Evolutionary conservation across 2,113 vertebrate species (phyloP).

Genomic region (Nycticebus coucang): DNA sequence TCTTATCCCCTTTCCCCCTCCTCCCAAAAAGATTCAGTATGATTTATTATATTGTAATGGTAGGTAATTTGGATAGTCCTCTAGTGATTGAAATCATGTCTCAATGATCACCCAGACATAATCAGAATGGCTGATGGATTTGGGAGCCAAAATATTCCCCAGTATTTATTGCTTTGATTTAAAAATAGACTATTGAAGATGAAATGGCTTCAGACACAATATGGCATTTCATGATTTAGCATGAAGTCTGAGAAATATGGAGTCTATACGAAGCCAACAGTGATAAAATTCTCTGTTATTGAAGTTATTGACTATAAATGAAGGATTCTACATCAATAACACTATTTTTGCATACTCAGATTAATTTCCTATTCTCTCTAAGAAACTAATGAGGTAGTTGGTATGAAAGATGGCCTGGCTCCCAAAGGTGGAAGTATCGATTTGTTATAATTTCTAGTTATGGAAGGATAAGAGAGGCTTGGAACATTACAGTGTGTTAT

Average conservation of each 20-base stretch:
- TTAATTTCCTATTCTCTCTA: slow-evolving; percentile 43
- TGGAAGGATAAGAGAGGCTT: neutral
- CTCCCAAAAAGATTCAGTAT: neutral
- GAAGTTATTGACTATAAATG: slow-evolving; percentile 39
- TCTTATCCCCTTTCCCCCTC: neutral
- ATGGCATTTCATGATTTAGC: slow-evolving; percentile 4
- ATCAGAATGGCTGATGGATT: neutral
- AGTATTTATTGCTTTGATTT: slow-evolving; percentile 11
- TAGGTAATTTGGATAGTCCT: neutral
- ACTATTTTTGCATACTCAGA: neutral
- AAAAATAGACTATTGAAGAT: slow-evolving; percentile 15
- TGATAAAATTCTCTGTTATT: neutral
- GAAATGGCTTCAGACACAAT: neutral
- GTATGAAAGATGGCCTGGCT: neutral
- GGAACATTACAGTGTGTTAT: neutral
- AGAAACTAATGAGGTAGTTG: slow-evolving; percentile 9
- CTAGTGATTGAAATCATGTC: neutral
- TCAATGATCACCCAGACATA: neutral
- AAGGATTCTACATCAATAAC: neutral
- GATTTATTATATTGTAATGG: neutral
- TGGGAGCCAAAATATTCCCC: slow-evolving; percentile 1
- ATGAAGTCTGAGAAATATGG: slow-evolving; percentile 37
- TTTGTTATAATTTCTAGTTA: neutral
- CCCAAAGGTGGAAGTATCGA: neutral
- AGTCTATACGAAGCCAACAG: neutral